Evolutionary conservation across 64 coral and sea anemone genomes (phyloP), one percentile per base, ranked within the genome.

Genomic region (Platygyra sinensis): DNA sequence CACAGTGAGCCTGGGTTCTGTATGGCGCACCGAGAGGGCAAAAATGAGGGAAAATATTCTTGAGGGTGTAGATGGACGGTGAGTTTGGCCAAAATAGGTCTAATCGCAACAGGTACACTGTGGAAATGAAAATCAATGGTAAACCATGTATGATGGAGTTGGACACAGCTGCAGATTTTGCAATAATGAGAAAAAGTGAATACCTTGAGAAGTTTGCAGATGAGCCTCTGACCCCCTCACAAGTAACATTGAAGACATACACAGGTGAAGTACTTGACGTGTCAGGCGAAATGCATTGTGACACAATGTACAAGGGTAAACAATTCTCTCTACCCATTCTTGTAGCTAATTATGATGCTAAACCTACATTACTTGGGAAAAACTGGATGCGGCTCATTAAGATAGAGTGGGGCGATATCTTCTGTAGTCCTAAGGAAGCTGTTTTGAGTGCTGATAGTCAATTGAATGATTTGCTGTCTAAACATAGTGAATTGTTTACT

Each of bases 211-310:
- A 61, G 15, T 90, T 83, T 60, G 80, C 63, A 69, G 50, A 60
- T 25, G 32, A 32, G 72, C 55, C 89, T 39, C 89, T 90, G 28
- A 10, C 32, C 60, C 31, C 89, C 19, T 90, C 89, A 15, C 36
- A 83, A 36, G 49, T 72, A 75, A 38, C 22, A 73, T 24, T 90
- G 20, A 55, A 55, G 25, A 90, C 89, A 30, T 90, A 83, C 51
- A 83, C 32, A 4, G 89, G 89, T 46, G 89, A 90, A 55, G 50
- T 73, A 52, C 79, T 90, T 30, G 32, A 74, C 1, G 69, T 90
- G 79, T 90, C 63, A 36, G 89, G 89, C 31, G 89, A 38, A 83
- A 90, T 90, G 77, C 32, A 90, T 24, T 90, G 64, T 81, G 25
- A 81, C 13, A 62, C 81, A 22, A 64, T 90, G 24, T 81, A 90